phyloP scores from a whole-genome alignment of 2,113 vertebrate genomes.

The Machaerirhynchus nigripectus region DNA sequence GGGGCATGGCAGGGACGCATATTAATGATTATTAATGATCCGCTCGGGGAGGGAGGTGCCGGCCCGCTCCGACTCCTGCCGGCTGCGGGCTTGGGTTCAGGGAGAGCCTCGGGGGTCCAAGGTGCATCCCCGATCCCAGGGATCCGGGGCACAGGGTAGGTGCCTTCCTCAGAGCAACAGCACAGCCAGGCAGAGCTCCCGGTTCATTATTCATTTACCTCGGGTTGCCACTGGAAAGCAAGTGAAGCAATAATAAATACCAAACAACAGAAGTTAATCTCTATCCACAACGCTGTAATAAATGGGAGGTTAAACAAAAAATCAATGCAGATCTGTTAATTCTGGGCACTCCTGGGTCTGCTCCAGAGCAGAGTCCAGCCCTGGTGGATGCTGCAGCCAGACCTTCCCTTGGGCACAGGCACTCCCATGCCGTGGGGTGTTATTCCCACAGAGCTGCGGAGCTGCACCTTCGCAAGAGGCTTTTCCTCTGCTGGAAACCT shows the following conservation, averaged over 20 bases:
- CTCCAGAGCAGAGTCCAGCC: neutral
- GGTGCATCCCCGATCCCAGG: accelerated
- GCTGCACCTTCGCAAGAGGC: neutral
- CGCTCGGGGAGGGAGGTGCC: neutral
- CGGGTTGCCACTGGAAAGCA: neutral
- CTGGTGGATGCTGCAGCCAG: neutral
- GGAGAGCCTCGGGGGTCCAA: neutral
- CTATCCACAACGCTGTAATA: neutral
- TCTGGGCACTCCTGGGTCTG: neutral
- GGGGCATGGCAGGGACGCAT: neutral
- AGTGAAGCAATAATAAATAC: slow-evolving; percentile 19
- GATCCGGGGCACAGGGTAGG: neutral
- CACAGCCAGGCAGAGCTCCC: neutral
- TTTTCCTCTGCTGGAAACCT: neutral
- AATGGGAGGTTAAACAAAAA: slow-evolving; percentile 36
- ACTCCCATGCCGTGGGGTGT: accelerated
- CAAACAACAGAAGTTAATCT: neutral
- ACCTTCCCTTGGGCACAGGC: neutral
- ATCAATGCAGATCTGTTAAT: neutral
- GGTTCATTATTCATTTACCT: neutral
- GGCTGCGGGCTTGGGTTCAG: accelerated
- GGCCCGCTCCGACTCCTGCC: accelerated
- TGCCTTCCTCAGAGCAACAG: accelerated
- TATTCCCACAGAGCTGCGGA: neutral
- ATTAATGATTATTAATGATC: neutral